Base-by-base conservation (phyloP, 2,113 vertebrate genomes). In the Caretta caretta region DNA sequence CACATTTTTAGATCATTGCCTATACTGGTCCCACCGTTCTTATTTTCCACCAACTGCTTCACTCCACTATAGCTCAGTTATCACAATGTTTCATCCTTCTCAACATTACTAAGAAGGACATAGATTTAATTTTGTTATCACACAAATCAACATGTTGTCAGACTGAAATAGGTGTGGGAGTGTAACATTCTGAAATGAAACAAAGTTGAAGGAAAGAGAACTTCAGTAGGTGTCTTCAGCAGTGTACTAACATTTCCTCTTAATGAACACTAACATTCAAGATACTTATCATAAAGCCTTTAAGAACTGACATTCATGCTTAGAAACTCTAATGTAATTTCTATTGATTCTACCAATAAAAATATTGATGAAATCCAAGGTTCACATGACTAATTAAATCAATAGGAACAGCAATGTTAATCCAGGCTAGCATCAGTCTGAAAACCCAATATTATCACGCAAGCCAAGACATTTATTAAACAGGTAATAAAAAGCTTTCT, bases 321-420 rank as follows among this genome's bases (percentile, higher is more conserved):
- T 94, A 89, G 83, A 94, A 94, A 65, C n/a, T 76, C 80, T 84
- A 83, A 89, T 79, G 91, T 29, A 91, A 96, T 94, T 94, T 96
- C 17, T 83, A 92, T 50, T 0, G 4, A 96, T 91, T 84, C 76
- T 94, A 20, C 25, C 80, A 90, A 95, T 94, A 96, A 95, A 95
- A 95, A 86, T 22, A 91, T 87, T 94, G 92, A 95, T 85, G 42
- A 49, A 96, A 97, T 86, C 8, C 1, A 97, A 94, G 14, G 25
- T 84, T 82, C 94, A 86, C 38, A 83, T 94, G 42, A 93, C 89
- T 91, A 95, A 96, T 94, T 94, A 93, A 97, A 97, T 96, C 80
- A 94, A 93, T 90, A 96, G 90, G 93, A 90, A 4, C 69, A 94
- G 76, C 72, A 92, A 91, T 93, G 93, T 87, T 94, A 94, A 97